Conservation (phyloP, 2,797 vertebrate genomes). For the Lutra lutra region DNA sequence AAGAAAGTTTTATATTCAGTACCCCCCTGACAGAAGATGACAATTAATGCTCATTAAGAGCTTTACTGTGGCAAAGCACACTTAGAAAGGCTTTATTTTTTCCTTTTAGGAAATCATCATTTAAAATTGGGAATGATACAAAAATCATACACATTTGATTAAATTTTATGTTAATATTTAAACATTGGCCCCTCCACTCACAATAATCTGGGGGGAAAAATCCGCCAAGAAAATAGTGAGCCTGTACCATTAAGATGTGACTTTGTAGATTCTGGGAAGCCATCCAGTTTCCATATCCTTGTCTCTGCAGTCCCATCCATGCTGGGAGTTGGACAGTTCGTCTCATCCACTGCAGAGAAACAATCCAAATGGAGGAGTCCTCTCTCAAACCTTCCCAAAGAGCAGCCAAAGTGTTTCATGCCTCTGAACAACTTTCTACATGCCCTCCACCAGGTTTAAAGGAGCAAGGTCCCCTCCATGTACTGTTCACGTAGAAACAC, state of each 20-base stretch:
- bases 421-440: too few relatives aligned
- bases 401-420: not conserved
- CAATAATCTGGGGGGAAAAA: not conserved
- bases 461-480: not conserved
- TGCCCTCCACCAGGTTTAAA: not conserved
- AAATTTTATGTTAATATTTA: not conserved
- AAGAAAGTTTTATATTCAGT: slow-evolving; percentile 22
- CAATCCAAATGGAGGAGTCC: not conserved
- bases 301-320: not conserved
- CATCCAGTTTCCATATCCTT: not conserved
- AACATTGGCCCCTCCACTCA: not conserved
- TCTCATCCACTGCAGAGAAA: not conserved
- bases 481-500: not conserved
- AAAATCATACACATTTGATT: not conserved
- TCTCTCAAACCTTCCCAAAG: not conserved
- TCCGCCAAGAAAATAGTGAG: not conserved
- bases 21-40: not conserved
- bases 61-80: not conserved
- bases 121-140: not conserved
- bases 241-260: not conserved
- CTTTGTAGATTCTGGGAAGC: not conserved
- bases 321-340: not conserved
- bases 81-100: not conserved
- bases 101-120: not conserved
- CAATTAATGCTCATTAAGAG: not conserved